phyloP scores from a whole-genome alignment of 2,113 vertebrate species.

The Tinamus guttatus region DNA sequence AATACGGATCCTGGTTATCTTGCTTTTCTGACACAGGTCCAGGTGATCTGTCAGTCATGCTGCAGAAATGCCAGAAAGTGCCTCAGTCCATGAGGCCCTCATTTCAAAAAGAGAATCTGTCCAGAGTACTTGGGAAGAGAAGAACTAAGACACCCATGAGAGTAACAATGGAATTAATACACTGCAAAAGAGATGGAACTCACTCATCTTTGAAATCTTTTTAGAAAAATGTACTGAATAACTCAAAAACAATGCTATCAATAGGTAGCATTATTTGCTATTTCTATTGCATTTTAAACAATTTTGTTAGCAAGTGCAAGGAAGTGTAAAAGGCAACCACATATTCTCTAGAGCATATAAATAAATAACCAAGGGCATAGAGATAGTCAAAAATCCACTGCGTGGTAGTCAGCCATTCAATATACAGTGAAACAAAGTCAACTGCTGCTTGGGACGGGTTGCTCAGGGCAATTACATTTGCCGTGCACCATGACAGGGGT shows the following conservation, averaged over 20 bases:
- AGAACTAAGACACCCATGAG: not conserved
- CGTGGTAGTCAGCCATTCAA: not conserved
- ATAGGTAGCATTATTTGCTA: not conserved
- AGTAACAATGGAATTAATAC: not conserved
- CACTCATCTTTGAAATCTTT: not conserved
- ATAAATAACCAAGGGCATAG: not conserved
- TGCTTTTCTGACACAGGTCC: not conserved
- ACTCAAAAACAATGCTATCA: not conserved
- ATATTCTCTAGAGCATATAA: not conserved
- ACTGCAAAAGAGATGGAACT: not conserved
- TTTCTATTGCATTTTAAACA: not conserved
- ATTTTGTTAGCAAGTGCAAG: not conserved
- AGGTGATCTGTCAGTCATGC: not conserved
- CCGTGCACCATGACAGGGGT: not conserved
- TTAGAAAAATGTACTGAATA: not conserved
- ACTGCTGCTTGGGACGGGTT: not conserved
- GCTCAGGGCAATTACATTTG: not conserved
- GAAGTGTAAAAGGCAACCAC: not conserved
- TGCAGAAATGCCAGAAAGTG: not conserved
- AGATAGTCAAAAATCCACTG: not conserved
- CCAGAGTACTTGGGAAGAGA: not conserved
- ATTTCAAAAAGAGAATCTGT: not conserved
- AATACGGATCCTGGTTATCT: not conserved
- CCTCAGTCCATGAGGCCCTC: not conserved
- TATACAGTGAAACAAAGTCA: fast-evolving